phyloP scores from a whole-genome alignment of 2,113 vertebrate species.

The Antigone vipio region DNA sequence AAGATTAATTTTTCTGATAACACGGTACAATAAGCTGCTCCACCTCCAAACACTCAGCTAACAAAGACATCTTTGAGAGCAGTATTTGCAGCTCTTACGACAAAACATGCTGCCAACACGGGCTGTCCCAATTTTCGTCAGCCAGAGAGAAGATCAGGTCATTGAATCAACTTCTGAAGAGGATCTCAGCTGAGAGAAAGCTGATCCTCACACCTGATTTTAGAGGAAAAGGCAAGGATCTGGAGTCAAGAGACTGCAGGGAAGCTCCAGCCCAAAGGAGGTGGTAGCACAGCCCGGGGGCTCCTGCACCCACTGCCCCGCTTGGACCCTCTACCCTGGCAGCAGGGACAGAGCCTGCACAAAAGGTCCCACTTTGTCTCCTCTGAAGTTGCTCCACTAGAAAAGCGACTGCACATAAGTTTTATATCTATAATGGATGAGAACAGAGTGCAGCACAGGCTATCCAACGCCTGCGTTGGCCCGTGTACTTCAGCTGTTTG shows the following conservation, averaged over 20 bases:
- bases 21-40: neutral
- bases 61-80: neutral
- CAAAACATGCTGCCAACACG: neutral
- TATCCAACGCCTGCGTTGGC: neutral
- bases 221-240: neutral
- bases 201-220: neutral
- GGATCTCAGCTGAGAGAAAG: neutral
- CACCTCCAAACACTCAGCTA: neutral
- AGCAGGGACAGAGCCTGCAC: neutral
- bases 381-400: neutral
- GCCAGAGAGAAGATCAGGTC: neutral
- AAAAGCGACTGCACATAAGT: neutral
- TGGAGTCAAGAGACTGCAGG: neutral
- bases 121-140: neutral
- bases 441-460: accelerated
- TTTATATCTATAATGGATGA: neutral
- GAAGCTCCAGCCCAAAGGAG: neutral
- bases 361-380: neutral
- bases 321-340: neutral
- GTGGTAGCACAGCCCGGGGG: neutral
- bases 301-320: accelerated
- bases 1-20: neutral
- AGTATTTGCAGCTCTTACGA: neutral
- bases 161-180: neutral
- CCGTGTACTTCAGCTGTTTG: neutral